Percentiles rank a stretch among this genome's conserved stretches.
These are phyloP conservation scores for Neosilurus hyrtlii DNA, from an alignment of 2,797 vertebrate genomes.

Conservation along the genomic window DNA sequence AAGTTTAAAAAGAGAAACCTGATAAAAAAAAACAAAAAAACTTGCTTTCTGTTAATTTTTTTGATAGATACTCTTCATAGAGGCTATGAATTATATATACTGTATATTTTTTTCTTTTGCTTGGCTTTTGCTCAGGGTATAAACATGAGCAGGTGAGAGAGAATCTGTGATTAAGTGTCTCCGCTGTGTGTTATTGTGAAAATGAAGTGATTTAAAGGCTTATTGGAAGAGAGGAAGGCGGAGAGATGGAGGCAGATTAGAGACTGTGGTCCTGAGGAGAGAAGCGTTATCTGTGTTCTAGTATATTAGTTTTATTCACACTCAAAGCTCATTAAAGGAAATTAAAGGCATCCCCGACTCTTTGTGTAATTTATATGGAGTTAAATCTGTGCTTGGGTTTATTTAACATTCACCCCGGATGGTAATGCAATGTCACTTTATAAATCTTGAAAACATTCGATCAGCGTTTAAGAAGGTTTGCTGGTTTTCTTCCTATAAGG, in stretches of 20 bases:
- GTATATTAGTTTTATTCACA: too few species aligned
- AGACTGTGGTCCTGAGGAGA: conserved; percentile 2
- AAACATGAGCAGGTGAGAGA: not conserved
- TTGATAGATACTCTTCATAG: not conserved
- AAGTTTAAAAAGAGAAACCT: not conserved
- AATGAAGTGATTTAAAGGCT: conserved; percentile 31
- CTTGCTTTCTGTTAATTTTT: not conserved
- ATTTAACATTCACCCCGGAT: not conserved
- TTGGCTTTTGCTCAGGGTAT: not conserved
- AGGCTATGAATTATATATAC: too few species aligned
- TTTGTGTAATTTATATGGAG: not conserved
- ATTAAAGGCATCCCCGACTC: not conserved
- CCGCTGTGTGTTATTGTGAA: too few species aligned
- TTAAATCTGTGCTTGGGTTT: too few species aligned
- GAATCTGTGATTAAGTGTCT: not conserved
- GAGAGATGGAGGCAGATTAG: not conserved
- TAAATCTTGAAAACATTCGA: too few species aligned
- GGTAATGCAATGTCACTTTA: too few species aligned
- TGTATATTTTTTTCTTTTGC: too few species aligned
- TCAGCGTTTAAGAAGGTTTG: not conserved
- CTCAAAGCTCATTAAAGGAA: too few species aligned
- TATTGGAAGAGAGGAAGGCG: not conserved
- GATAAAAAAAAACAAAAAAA: not conserved
- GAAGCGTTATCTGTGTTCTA: not conserved
- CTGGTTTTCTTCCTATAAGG: not conserved